Evolutionary conservation across 2,797 vertebrate species (phyloP).

Genomic region (Diglossa cyanea): DNA sequence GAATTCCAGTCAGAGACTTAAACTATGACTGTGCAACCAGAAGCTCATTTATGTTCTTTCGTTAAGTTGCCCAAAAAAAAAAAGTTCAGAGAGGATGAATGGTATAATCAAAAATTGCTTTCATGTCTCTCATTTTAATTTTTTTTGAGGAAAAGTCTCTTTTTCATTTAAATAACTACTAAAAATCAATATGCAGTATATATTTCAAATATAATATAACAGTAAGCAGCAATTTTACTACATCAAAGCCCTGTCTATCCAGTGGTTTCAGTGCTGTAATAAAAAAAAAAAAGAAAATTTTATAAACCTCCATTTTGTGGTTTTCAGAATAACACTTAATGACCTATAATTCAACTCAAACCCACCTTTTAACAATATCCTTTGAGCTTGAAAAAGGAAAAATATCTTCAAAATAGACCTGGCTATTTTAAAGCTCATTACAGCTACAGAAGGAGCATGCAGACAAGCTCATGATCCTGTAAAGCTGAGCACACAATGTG

Average conservation of each 20-base stretch:
- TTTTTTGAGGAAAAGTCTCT: not conserved
- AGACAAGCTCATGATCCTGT: not conserved
- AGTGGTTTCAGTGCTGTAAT: not conserved
- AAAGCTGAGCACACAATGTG: not conserved
- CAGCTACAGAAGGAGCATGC: not conserved
- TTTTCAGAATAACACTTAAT: not conserved
- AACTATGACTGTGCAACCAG: not conserved
- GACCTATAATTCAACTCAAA: not conserved
- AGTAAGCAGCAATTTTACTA: not conserved
- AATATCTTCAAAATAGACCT: not conserved
- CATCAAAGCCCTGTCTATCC: not conserved
- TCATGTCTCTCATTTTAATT: not conserved
- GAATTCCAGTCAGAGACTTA: not conserved
- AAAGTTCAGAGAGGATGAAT: not conserved
- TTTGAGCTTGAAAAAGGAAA: not conserved
- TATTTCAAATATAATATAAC: not conserved
- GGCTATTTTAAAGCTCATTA: not conserved
- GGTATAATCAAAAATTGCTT: not conserved
- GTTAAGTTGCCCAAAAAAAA: not conserved
- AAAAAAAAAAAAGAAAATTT: not conserved
- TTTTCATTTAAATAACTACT: not conserved
- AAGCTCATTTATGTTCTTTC: not conserved
- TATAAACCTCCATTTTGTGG: not conserved
- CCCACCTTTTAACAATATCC: not conserved
- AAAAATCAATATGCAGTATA: not conserved